These are phyloP conservation scores for Colossoma macropomum DNA, from an alignment of 2,113 vertebrate genomes.

Conservation along the genomic window DNA sequence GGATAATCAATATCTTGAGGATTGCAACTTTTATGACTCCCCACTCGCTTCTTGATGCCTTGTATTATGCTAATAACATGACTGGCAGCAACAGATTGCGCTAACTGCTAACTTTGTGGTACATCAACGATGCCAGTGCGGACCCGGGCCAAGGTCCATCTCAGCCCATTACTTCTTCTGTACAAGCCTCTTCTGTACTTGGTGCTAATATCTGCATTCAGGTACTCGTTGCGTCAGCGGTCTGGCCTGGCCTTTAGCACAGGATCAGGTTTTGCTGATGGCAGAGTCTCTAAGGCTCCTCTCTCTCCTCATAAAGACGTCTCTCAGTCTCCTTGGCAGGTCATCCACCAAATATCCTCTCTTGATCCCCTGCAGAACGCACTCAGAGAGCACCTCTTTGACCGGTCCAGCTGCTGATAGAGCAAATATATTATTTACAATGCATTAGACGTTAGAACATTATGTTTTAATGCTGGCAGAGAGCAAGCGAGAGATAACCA, in stretches of 20 bases:
- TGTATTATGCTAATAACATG: constrained; percentile 14
- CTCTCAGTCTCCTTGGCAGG: constrained; percentile 48
- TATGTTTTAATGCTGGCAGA: constrained; percentile 40
- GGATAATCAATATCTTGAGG: background rate
- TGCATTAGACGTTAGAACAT: constrained; percentile 62
- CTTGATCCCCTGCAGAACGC: constrained; percentile 54
- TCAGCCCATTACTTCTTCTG: background rate
- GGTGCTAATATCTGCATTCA: background rate
- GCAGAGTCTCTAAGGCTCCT: constrained; percentile 29
- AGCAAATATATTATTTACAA: constrained; percentile 74
- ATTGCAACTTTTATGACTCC: background rate
- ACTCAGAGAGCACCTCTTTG: constrained; percentile 54
- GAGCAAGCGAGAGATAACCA: background rate
- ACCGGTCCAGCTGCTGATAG: constrained; percentile 69
- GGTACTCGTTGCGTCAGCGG: constrained; percentile 20
- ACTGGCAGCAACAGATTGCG: background rate
- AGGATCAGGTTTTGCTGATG: constrained; percentile 50
- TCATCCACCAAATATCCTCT: constrained; percentile 50
- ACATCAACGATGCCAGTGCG: background rate
- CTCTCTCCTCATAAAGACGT: constrained; percentile 45
- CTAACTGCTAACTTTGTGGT: background rate
- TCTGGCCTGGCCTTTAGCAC: constrained; percentile 36
- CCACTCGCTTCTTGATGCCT: background rate
- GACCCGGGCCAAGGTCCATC: background rate
- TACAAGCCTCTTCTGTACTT: background rate